Evolutionary conservation across 2,113 vertebrate genomes (phyloP).

Genomic region (Gallinago undulata): DNA sequence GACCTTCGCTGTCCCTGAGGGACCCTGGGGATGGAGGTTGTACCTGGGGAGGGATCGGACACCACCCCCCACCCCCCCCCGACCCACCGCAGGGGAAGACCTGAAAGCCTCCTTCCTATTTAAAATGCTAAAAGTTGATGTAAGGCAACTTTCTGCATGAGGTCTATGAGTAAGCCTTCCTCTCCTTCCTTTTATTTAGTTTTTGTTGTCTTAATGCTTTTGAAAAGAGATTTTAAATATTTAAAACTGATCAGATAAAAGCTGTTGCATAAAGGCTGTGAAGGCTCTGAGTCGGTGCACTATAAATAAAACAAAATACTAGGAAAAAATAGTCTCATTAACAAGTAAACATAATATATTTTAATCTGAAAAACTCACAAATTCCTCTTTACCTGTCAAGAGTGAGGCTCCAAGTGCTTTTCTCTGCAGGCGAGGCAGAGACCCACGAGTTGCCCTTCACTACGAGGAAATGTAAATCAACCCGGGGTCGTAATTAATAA

Average conservation of each 20-base stretch:
- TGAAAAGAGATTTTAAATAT: conserved; percentile 9
- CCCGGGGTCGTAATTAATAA: conserved; percentile 6
- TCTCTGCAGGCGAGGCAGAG: not conserved
- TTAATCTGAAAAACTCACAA: not conserved
- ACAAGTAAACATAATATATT: conserved; percentile 20
- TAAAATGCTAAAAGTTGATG: too few relatives aligned
- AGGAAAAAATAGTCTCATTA: conserved; percentile 46
- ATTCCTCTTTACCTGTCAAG: conserved; percentile 15
- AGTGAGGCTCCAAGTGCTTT: not conserved
- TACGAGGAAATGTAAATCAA: not conserved
- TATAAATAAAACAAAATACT: conserved; percentile 48
- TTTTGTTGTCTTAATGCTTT: not conserved
- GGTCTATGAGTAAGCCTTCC: not conserved
- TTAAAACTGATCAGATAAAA: conserved; percentile 23
- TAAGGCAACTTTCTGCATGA: not conserved
- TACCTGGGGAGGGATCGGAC: not conserved
- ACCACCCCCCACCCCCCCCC: too few relatives aligned
- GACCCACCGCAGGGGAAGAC: not conserved
- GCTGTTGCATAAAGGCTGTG: not conserved
- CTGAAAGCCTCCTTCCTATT: too few relatives aligned
- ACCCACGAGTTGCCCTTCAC: not conserved
- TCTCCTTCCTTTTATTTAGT: not conserved
- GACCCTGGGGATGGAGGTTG: not conserved
- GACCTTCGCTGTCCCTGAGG: too few relatives aligned
- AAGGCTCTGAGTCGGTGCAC: not conserved